Evolutionary conservation across 1,140 invertebrate species (phyloP).

Genomic region (Ceratitis capitata): DNA sequence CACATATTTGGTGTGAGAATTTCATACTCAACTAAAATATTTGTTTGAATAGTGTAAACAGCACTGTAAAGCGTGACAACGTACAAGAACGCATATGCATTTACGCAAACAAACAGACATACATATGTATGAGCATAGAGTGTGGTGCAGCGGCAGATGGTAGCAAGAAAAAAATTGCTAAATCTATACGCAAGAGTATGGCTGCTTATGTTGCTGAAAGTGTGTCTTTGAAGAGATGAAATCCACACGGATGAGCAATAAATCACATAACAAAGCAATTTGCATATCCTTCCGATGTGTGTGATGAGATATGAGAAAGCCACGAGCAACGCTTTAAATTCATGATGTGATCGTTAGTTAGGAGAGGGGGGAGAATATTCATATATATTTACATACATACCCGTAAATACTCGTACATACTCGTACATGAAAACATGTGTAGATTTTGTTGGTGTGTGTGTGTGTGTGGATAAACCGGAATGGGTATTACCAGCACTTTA

Average conservation of each 20-base stretch:
- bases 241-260: slow-evolving; percentile 27
- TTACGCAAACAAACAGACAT: background rate
- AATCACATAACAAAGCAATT: slow-evolving; percentile 36
- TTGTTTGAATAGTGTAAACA: slow-evolving; percentile 9
- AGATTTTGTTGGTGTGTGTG: too few species aligned
- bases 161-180: too few species aligned
- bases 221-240: background rate
- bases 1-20: background rate
- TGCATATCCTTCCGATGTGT: background rate
- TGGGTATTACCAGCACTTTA: too few species aligned
- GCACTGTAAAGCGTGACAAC: background rate
- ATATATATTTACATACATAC: background rate
- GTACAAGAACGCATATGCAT: background rate
- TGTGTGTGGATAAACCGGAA: background rate
- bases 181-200: too few species aligned
- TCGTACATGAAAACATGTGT: too few species aligned
- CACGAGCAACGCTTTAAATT: background rate
- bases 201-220: too few species aligned
- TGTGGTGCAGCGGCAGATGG: background rate
- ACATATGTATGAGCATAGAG: background rate
- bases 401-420: too few species aligned
- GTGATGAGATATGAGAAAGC: background rate
- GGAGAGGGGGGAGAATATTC: background rate
- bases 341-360: background rate
- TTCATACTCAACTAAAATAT: background rate